Evolutionary conservation across 2,888 invertebrate genomes (phyloP).

Genomic region (Apamea monoglypha): DNA sequence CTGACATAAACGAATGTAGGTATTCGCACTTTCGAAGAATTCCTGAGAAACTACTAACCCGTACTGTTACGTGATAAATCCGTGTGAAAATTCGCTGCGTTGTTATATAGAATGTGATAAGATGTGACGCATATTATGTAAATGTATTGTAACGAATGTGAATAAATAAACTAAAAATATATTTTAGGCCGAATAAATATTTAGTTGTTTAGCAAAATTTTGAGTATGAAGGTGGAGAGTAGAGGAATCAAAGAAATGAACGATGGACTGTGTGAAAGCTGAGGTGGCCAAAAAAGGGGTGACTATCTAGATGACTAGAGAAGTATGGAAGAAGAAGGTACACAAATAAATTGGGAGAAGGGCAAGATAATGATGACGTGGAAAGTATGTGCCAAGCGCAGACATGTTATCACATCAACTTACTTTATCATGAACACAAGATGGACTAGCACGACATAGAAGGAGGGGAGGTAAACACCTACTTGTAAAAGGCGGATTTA

Average conservation of each 20-base stretch:
- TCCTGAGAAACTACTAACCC: background rate
- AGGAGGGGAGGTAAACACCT: background rate
- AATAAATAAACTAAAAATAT: slow-evolving; percentile 25
- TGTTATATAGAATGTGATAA: background rate
- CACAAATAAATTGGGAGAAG: too few relatives aligned
- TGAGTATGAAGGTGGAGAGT: too few relatives aligned
- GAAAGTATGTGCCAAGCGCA: background rate
- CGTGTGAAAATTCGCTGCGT: background rate
- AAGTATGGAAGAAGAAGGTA: too few relatives aligned
- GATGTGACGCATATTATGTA: slow-evolving; percentile 26
- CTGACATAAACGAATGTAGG: background rate
- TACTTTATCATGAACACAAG: background rate
- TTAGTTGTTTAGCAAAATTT: slow-evolving; percentile 1
- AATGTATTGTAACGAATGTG: slow-evolving; percentile 24
- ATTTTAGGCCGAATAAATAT: slow-evolving; percentile 24
- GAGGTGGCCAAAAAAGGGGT: too few relatives aligned
- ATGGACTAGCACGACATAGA: background rate
- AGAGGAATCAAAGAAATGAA: too few relatives aligned
- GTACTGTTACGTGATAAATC: background rate
- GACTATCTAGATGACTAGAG: too few relatives aligned
- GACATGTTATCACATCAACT: background rate
- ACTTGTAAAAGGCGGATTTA: background rate
- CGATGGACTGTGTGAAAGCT: too few relatives aligned
- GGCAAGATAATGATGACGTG: too few relatives aligned
- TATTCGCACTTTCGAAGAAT: background rate